A percentile compares a stretch with the other conserved stretches of the same genome.
Evolutionary conservation across 2,113 vertebrate genomes (phyloP).

Genomic region (Myotis lucifugus): DNA sequence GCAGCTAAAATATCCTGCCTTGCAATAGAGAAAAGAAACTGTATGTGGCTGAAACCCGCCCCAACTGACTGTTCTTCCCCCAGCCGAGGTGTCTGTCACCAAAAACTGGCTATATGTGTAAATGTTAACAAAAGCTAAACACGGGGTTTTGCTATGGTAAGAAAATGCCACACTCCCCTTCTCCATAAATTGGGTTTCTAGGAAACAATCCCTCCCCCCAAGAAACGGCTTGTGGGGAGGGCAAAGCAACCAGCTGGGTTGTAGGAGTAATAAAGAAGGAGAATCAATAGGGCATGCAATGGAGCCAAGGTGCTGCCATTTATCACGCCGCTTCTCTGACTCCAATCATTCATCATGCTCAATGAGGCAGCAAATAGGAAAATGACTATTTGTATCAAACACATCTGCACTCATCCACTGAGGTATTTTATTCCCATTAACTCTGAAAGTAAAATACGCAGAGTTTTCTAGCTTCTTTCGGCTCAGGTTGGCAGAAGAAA

Average conservation of each 20-base stretch:
- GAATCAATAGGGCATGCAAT: constrained; percentile 99
- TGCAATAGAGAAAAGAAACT: constrained; percentile 62
- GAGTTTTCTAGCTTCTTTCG: constrained; percentile 96
- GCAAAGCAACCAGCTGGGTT: constrained; percentile 99
- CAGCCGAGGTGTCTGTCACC: constrained; percentile 50
- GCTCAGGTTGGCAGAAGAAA: constrained; percentile 92
- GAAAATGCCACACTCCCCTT: constrained; percentile 89
- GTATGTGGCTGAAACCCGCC: constrained; percentile 32
- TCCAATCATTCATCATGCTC: constrained; percentile 99
- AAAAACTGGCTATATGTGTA: constrained; percentile 83
- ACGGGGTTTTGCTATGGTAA: constrained; percentile 86
- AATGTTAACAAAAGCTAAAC: constrained; percentile 90
- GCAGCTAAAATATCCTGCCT: constrained; percentile 69
- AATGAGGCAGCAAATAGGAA: constrained; percentile 99
- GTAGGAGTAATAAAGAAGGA: constrained; percentile 99
- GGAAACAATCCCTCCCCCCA: constrained; percentile 92
- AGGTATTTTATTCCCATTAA: constrained; percentile 99
- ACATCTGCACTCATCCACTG: constrained; percentile 99
- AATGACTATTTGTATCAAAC: constrained; percentile 99
- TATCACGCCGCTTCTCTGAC: constrained; percentile 99
- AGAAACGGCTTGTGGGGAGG: constrained; percentile 94
- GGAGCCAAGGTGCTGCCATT: constrained; percentile 99
- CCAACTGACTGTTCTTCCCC: constrained; percentile 5
- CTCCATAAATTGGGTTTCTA: constrained; percentile 93
- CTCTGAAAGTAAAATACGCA: constrained; percentile 99